Percentiles rank a stretch among this genome's conserved stretches.
Evolutionary conservation across 2,888 invertebrate genomes (phyloP).

Genomic region (Thumatha senex): DNA sequence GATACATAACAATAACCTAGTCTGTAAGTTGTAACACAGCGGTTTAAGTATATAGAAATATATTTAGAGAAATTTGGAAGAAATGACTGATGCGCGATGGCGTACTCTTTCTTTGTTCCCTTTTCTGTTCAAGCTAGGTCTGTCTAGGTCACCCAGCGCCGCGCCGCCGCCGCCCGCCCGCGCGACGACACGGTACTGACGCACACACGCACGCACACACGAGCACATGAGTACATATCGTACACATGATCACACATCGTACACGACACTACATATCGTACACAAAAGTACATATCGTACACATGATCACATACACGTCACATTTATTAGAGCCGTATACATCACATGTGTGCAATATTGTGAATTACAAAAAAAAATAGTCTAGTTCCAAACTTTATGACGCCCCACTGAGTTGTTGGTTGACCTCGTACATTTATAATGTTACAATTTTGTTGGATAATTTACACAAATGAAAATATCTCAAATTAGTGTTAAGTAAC

Average conservation of each 20-base stretch:
- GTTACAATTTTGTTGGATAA: no score
- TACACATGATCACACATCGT: slow-evolving; percentile 30
- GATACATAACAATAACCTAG: slow-evolving; percentile 30
- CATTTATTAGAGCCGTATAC: neutral
- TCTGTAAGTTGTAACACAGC: slow-evolving; percentile 38
- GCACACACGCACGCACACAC: slow-evolving; percentile 39
- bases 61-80: slow-evolving; percentile 65
- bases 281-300: neutral
- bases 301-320: neutral
- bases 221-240: slow-evolving; percentile 22
- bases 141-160: slow-evolving; percentile 75
- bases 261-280: slow-evolving; percentile 54
- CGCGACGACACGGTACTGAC: slow-evolving; percentile 77
- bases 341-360: slow-evolving; percentile 8
- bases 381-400: neutral
- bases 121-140: slow-evolving; percentile 83
- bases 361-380: neutral
- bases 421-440: no score
- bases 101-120: slow-evolving; percentile 80
- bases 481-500: no score
- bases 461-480: no score
- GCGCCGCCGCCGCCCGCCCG: slow-evolving; percentile 68
- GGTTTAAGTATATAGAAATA: slow-evolving; percentile 42
- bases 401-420: no score
- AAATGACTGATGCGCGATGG: slow-evolving; percentile 81